Evolutionary conservation across 2,888 invertebrate species (phyloP), one percentile per base, ranked within the genome.

Genomic region (Hemaris fuciformis): DNA sequence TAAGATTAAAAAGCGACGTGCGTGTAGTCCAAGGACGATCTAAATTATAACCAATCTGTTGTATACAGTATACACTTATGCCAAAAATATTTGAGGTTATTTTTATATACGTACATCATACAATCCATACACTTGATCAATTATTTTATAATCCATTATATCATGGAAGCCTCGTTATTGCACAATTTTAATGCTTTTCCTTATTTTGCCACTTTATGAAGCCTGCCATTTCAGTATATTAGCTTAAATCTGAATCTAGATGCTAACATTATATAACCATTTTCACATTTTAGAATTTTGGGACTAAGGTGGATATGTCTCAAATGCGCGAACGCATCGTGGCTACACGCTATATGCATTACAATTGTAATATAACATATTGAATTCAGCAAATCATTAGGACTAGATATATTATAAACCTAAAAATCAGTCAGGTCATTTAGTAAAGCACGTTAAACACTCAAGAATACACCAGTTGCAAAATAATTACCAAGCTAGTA

Each of bases 371-470:
- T 25, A 48, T n/a, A n/a, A 53, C 53, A 69, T 64, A 72, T 41
- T 60, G 53, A 41, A 48, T 25, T 53, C 48, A 53, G 48, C 38
- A 71, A 74, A 80, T 69, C 63, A 79, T 79, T 82, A 82, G 81
- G 87, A 88, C 89, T 89, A 89, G 87, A 83, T 69, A 75, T 66
- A 76, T 75, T 78, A 78, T 75, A 81, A n/a, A 85, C 75, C 81
- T 88, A 86, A 83, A 38, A 78, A 83, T 90, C 88, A 90, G 89
- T 89, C 87, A 80, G 78, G 74, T 83, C 80, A 80, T 80, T 79
- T 77, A 78, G 74, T 79, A 82, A 75, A 80, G 76, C 82, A 76
- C 69, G 70, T 74, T 72, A 73, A 73, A 71, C 68, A 57, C 25
- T 63, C 60, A 64, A 56, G 61, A 65, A 61, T 62, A 62, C 38